phyloP scores from a whole-genome alignment of 2,888 invertebrate species.

The Tetanocera ferruginea region DNA sequence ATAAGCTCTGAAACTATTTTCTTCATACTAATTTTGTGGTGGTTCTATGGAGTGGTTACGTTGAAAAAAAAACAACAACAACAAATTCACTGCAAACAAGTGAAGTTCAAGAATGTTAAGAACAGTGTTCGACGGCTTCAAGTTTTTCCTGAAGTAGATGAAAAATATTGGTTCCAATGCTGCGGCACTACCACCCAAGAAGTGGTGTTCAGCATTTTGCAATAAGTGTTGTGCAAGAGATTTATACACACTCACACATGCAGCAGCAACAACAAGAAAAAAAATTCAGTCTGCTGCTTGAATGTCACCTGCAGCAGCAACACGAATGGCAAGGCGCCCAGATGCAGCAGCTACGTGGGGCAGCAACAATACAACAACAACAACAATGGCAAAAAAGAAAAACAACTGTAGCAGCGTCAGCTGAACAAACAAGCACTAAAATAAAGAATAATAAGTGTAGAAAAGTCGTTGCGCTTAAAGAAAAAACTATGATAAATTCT shows the following conservation, averaged over 20 bases:
- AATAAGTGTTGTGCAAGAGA: not conserved
- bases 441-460: constrained; percentile 5
- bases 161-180: too few species aligned
- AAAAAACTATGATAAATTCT: not conserved
- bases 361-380: not conserved
- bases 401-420: not conserved
- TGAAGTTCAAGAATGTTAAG: too few species aligned
- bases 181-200: too few species aligned
- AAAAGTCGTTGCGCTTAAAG: not conserved
- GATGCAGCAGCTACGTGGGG: not conserved
- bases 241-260: not conserved
- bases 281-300: not conserved
- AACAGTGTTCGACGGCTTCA: too few species aligned
- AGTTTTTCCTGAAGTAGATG: too few species aligned
- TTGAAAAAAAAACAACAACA: too few species aligned
- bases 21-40: not conserved
- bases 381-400: not conserved
- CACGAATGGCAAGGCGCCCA: not conserved
- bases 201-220: not conserved
- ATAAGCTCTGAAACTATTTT: not conserved
- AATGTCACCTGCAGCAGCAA: not conserved
- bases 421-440: not conserved
- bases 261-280: not conserved
- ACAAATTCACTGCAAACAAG: too few species aligned
- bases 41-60: not conserved